phyloP scores from a whole-genome alignment of 1,140 invertebrate species.

The Vollenhovia emeryi region DNA sequence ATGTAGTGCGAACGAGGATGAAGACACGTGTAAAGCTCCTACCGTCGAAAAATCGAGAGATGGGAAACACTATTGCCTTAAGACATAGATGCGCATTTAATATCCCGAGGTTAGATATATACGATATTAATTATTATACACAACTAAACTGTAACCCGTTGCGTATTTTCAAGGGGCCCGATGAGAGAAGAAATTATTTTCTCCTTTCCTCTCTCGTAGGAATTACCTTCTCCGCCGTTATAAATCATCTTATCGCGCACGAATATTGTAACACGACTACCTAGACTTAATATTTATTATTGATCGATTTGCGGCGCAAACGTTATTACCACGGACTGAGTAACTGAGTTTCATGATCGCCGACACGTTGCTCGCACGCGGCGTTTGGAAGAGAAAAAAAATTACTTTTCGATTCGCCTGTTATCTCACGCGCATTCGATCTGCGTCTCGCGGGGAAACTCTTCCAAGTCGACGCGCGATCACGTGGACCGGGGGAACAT shows the following conservation, averaged over 20 bases:
- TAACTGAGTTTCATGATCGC: slow-evolving; percentile 63
- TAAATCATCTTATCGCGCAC: neutral
- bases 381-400: slow-evolving; percentile 32
- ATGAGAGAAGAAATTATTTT: slow-evolving; percentile 45
- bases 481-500: neutral
- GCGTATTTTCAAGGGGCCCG: slow-evolving; percentile 28
- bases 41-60: slow-evolving; percentile 43
- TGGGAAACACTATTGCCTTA: slow-evolving; percentile 74
- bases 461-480: slow-evolving; percentile 72
- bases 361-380: neutral
- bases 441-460: slow-evolving; percentile 39
- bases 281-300: slow-evolving; percentile 26
- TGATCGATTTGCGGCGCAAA: neutral
- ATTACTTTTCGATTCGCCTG: slow-evolving; percentile 25
- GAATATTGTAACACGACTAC: slow-evolving; percentile 1
- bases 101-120: slow-evolving; percentile 55
- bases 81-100: slow-evolving; percentile 64
- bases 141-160: slow-evolving; percentile 43
- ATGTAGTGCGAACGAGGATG: neutral
- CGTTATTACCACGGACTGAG: slow-evolving; percentile 48
- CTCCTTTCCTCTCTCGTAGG: neutral
- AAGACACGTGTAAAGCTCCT: slow-evolving; percentile 26
- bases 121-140: slow-evolving; percentile 23
- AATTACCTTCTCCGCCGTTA: neutral
- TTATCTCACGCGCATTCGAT: neutral